Percentiles rank a stretch among this genome's conserved stretches.
These are phyloP conservation scores for Steatocranus sp. DNA, from an alignment of 2,797 vertebrate species.

Conservation along the genomic window DNA sequence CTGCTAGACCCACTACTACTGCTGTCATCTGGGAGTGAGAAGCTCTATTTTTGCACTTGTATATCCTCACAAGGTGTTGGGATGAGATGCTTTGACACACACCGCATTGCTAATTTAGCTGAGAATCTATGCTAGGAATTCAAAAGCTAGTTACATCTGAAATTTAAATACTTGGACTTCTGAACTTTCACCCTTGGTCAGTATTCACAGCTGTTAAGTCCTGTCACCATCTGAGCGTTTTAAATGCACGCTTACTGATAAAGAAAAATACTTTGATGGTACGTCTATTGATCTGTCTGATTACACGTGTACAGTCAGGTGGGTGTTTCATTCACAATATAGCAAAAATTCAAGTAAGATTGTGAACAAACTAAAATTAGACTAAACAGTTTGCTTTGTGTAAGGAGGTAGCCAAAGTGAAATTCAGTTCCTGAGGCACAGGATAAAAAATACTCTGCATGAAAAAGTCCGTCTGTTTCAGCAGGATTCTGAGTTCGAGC, in stretches of 20 bases:
- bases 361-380: neutral
- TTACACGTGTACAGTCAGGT: neutral
- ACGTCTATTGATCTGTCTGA: neutral
- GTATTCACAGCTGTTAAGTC: constrained; percentile 2
- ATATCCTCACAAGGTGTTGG: neutral
- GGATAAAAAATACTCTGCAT: neutral
- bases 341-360: neutral
- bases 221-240: neutral
- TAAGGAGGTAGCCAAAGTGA: neutral
- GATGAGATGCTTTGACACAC: neutral
- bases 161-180: neutral
- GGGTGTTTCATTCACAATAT: neutral
- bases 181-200: neutral
- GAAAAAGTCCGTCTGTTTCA: neutral
- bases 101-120: neutral
- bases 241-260: neutral
- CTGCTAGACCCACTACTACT: neutral
- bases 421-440: neutral
- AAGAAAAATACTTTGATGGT: neutral
- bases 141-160: neutral
- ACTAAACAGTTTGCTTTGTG: neutral
- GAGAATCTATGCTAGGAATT: neutral
- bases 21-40: neutral
- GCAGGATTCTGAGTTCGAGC: neutral
- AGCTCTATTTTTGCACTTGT: neutral